Evolutionary conservation across 2,888 invertebrate species (phyloP), one percentile per base, ranked within the genome.

Genomic region (Adineta ricciae): DNA sequence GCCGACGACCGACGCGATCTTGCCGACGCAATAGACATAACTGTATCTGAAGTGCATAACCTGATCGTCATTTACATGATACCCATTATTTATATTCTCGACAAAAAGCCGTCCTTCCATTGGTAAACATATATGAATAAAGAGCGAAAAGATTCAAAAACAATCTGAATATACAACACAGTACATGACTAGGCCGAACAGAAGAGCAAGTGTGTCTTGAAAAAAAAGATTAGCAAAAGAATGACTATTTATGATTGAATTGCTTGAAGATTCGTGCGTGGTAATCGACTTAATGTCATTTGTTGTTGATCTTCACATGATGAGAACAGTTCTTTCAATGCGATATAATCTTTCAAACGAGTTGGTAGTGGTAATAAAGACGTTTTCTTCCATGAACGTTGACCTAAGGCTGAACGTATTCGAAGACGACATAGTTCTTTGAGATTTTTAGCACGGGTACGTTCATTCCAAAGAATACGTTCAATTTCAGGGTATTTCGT

Each of bases 311-410:
- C 41, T 11, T 78, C 78, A 41, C 24, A 78, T 41, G 41, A 24
- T 9, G 16, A 0, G 32, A 86, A 54, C 32, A 78, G 78, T 83
- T 88, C 88, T 32, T 87, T 87, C 88, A 90, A 88, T 21, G 88
- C 84, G 49, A 90, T 85, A 86, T 88, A 90, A 46, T 89, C 88
- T 84, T 89, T 88, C 54, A 89, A 84, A 83, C 87, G 88, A 16
- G 86, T 87, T 7, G 89, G 89, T 27, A 90, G 49, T 0, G 88
- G 88, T 83, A 90, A 86, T 16, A 84, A 49, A 11, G 86, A 85
- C 7, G 89, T 88, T 85, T 89, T 89, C 14, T 83, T 49, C 21
- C 87, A 86, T 9, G 88, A 88, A 27, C 88, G 87, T 11, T 87
- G 86, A 2, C 88, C 88, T 24, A 90, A 85, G 1, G 83, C 49